phyloP scores from a whole-genome alignment of 2,888 invertebrate genomes.

The Lycocerus yunnanus region DNA sequence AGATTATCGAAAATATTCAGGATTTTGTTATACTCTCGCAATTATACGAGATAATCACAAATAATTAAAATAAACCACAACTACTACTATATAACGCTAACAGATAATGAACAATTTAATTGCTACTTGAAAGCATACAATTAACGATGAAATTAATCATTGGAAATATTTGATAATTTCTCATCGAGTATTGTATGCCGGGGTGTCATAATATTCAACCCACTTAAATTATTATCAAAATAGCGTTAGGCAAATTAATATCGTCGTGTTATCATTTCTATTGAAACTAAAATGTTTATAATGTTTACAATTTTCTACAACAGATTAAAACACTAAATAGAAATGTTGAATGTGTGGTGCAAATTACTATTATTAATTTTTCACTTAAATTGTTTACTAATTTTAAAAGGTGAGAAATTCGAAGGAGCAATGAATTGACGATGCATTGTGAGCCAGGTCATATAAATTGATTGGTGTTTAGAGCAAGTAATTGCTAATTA shows the following conservation, averaged over 20 bases:
- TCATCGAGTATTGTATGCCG: background rate
- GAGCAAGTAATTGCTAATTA: constrained; percentile 26
- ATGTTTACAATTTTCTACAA: background rate
- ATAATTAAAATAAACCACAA: background rate
- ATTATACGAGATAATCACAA: background rate
- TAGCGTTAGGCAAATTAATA: background rate
- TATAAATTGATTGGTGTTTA: constrained; percentile 26
- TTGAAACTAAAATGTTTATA: background rate
- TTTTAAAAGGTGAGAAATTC: constrained; percentile 26
- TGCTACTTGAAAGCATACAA: background rate
- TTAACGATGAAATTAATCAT: constrained; percentile 5
- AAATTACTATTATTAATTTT: constrained; percentile 6
- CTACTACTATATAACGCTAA: background rate
- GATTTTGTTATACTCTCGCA: background rate
- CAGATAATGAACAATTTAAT: background rate
- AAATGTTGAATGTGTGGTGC: background rate
- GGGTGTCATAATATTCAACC: background rate
- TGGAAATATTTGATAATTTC: constrained; percentile 4
- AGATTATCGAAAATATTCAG: background rate
- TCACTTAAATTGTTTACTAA: constrained; percentile 22
- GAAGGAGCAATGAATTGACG: constrained; percentile 21
- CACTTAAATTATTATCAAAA: background rate
- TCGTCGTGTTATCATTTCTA: background rate
- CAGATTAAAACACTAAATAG: background rate
- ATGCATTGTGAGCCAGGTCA: constrained; percentile 20